These are phyloP conservation scores for Hemicrepidius hirtus DNA, from an alignment of 2,888 invertebrate species.

Conservation along the genomic window DNA sequence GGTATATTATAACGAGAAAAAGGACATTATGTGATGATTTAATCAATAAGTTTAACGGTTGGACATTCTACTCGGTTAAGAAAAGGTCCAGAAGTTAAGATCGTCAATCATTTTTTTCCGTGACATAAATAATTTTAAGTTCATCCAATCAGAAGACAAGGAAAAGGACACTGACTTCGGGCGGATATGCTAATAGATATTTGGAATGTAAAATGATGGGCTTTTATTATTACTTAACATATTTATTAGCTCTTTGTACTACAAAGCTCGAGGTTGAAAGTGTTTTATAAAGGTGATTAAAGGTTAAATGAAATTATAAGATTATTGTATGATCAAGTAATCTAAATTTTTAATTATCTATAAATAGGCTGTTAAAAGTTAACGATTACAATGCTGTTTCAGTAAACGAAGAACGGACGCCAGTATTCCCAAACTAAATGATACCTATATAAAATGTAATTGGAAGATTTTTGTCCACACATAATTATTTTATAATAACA, in stretches of 20 bases:
- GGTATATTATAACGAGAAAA: neutral
- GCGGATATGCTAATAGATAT: conserved; percentile 1
- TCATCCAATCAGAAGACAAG: neutral
- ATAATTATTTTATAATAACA: too few relatives aligned
- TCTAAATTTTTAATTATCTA: conserved; percentile 10
- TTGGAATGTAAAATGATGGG: neutral
- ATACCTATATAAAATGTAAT: too few relatives aligned
- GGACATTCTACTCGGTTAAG: conserved; percentile 13
- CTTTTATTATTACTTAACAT: conserved; percentile 19
- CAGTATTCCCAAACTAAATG: neutral
- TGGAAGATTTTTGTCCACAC: too few relatives aligned
- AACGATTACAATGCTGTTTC: conserved; percentile 8
- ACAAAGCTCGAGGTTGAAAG: conserved; percentile 36
- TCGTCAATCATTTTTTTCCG: conserved; percentile 18
- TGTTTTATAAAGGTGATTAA: conserved; percentile 31
- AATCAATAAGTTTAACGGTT: conserved; percentile 10
- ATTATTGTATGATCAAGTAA: conserved; percentile 30
- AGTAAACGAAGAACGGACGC: neutral
- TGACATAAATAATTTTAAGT: conserved; percentile 15
- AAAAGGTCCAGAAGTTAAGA: conserved; percentile 11
- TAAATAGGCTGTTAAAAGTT: conserved; percentile 23
- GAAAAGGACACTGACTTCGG: neutral
- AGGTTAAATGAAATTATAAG: conserved; percentile 29
- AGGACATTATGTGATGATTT: conserved; percentile 8
- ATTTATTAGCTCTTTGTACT: conserved; percentile 41